Conservation (phyloP, 2,797 vertebrate genomes). For the Chloroceryle inda region DNA sequence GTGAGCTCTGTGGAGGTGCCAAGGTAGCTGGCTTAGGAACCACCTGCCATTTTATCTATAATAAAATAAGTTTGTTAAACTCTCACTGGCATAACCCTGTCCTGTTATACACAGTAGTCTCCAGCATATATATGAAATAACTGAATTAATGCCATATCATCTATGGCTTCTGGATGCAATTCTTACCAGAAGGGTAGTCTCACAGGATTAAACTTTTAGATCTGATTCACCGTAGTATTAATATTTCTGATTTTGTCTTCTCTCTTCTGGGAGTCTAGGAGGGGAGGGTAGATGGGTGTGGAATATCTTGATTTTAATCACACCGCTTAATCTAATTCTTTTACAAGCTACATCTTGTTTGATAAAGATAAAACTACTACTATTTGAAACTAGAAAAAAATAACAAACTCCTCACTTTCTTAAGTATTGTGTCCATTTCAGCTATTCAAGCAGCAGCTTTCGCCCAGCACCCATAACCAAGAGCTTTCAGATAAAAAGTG, state of each 20-base stretch:
- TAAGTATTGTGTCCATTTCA: not conserved
- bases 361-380: not conserved
- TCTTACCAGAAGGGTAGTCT: not conserved
- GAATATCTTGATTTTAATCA: not conserved
- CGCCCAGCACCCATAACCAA: no score
- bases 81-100: not conserved
- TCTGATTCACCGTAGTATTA: not conserved
- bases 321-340: not conserved
- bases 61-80: not conserved
- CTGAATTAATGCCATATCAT: not conserved
- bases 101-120: not conserved
- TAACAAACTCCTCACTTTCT: not conserved
- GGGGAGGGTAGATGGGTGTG: not conserved
- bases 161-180: not conserved
- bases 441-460: not conserved
- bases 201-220: not conserved
- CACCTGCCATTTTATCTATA: not conserved
- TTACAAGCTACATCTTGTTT: not conserved
- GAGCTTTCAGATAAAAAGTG: no score
- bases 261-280: not conserved
- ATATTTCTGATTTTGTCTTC: not conserved
- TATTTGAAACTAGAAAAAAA: not conserved
- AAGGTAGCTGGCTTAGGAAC: not conserved
- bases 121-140: not conserved
- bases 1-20: fast-evolving